Evolutionary conservation across 2,797 vertebrate genomes (phyloP), one percentile per base, ranked within the genome.

Genomic region (Poecile montanus): DNA sequence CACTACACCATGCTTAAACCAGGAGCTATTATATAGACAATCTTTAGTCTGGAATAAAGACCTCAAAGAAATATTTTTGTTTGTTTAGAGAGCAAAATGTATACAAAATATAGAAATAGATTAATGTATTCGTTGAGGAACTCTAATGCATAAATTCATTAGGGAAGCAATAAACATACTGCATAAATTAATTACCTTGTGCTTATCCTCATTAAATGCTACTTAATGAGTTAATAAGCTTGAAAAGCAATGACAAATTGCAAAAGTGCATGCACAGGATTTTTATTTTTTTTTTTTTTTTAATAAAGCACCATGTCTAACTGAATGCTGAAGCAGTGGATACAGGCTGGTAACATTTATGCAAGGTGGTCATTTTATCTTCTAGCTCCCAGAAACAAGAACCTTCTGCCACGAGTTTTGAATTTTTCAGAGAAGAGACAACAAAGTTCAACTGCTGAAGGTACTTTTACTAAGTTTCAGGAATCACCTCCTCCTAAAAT

Each of bases 171-270:
- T 94, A 92, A 94, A 73, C 58, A 58, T 54, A 72, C 50, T 71
- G 71, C 76, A 87, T 30, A 66, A 76, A 82, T 94, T 85, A 95
- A 89, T 95, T 91, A 89, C 44, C 66, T 83, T 71, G 54, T 63
- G 54, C 42, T 60, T 93, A 75, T 83, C 80, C 53, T 92, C 67
- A 53, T 87, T 87, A 90, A 89, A 84, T 78, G 29, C 57, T 84
- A 70, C 53, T 92, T 90, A 96, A 85, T 86, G 50, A 90, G 71
- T 70, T 72, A 92, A 86, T 66, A 76, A 84, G 66, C 70, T 74
- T 80, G 61, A 44, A 78, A 84, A 58, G 63, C 53, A 68, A 72
- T 36, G 67, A 83, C 54, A 89, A 91, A 88, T 47, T 34, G 48
- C 32, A 26, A 4, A 85, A 83, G 32, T 53, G 27, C 34, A 79